Evolutionary conservation across 2,888 invertebrate species (phyloP), one percentile per base, ranked within the genome.

Genomic region (Ariolimax columbianus): DNA sequence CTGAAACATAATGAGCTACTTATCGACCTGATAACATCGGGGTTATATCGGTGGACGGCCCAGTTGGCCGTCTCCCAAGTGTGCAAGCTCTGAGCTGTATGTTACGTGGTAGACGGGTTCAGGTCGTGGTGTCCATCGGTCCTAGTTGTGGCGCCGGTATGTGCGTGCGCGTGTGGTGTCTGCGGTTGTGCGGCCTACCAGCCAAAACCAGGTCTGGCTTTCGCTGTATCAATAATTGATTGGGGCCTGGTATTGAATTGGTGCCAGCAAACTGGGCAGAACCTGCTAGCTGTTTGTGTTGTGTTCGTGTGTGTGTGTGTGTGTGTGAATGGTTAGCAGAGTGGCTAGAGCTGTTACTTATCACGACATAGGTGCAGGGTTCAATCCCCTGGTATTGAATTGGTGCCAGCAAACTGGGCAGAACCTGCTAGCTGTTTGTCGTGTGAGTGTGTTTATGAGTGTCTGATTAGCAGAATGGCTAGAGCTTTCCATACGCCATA

Each of bases 41-140:
- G 40, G 38, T 36, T 38, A 9, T 26, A 23, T 38, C 38, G 70
- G 38, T 36, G 38, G 23, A 17, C 26, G 70, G 40, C 70, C 70
- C 70, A 70, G 19, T 70, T 70, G 70, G 70, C 70, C 6, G 38
- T 19, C 70, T 19, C 40, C 70, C 70, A 70, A 40, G 70, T 38
- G 23, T 70, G 38, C 70, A 70, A 38, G 70, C 70, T n/a, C n/a
- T n/a, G n/a, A n/a, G 70, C 70, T 36, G 23, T 33, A 33, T 68
- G 17, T 68, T 33, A 36, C 68, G 33, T 36, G 68, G 36, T n/a
- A 33, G 68, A 36, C 55, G 47, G 23, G 9, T 55, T 55, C 17
- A 23, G 3, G 68, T 36, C 23, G 38, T 26, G 38, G 3, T 40
- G 38, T 40, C 30, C 19, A 6, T 38, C 38, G 23, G 2, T 70